Evolutionary conservation across 2,113 vertebrate species (phyloP), one percentile per base, ranked within the genome.

Genomic region (Syngnathus typhle): DNA sequence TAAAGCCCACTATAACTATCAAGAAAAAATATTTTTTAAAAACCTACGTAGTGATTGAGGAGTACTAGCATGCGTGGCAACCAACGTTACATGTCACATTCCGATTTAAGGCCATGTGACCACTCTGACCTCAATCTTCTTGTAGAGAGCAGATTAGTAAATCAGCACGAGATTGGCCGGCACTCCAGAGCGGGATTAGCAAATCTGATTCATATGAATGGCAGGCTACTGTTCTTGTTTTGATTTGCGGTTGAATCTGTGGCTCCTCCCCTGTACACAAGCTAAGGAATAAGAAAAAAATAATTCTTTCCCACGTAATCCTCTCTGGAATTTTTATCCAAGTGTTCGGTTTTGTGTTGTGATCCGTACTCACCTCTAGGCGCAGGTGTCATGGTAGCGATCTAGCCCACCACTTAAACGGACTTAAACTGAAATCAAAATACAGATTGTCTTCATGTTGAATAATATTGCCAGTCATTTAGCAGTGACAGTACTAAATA

Each of bases 81-180:
- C 44, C 13, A 46, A 46, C 44, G 10, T 46, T 19, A 64, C 23
- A 41, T 76, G 71, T 47, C 67, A 65, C 61, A 51, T 83, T 62
- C 21, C 38, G 73, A 69, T 78, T 75, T 84, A 74, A 83, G n/a
- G 52, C 79, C 79, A 75, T 81, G 79, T 79, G 74, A 78, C 73
- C 68, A 74, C 59, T 67, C 73, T 87, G 85, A 88, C 88, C 86
- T 87, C 80, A 87, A 86, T 88, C 86, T 81, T 47, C 27, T 41
- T 64, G 79, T 5, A 61, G 56, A 59, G 73, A 77, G 70, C 64
- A 82, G 82, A 83, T 88, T 87, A 80, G 68, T 69, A 69, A 73
- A 72, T 54, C 80, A 72, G 71, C 5, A n/a, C 43, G 72, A 58
- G 82, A 84, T 74, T 82, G 85, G 76, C 65, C 32, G 15, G 11